Base-by-base conservation (phyloP, 92 coral and sea anemone genomes). In the Epizoanthus ramosus region DNA sequence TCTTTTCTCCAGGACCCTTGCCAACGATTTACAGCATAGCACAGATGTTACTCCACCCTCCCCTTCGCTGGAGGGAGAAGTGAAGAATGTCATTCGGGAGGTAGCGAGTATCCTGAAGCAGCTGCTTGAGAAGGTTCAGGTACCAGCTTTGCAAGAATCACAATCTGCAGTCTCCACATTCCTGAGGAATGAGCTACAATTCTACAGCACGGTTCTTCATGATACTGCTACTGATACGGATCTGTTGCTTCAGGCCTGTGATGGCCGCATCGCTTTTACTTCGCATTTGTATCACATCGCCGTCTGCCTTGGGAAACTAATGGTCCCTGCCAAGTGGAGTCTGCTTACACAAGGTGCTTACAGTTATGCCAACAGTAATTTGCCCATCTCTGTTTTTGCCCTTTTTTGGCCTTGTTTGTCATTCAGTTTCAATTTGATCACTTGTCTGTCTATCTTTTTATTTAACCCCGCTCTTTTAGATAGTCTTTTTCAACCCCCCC, bases 231-330 rank as follows among this genome's bases (percentile, higher is more conserved):
- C 60, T 18, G 92, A 91, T 31, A 25, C 86, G 45, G 81, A 71
- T n/a, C 87, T 93, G 58, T 65, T 93, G 21, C 61, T 71, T 18
- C 47, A 76, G 68, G 94, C 92, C 10, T 85, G 88, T 64, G 79
- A 63, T 70, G 97, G 97, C 3, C 79, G 57, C 12, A 57, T 90
- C 43, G 90, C 92, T 16, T 66, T 87, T 45, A 90, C 92, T 5
- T 94, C 92, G 2, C 52, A 63, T 33, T 63, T 93, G 63, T 83
- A 85, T 73, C 43, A 50, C 65, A 72, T 93, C 22, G 85, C 91
- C 33, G 87, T 60, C 60, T 84, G 86, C 39, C 67, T 93, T 4
- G 89, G 85, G 14, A 13, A 72, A 43, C 50, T 83, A 25, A 45
- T 10, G 22, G 92, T 89, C 7, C 94, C 94, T 37, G 35, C 25